Evolutionary conservation across 2,888 invertebrate species (phyloP).

Genomic region (Yponomeuta cagnagella): DNA sequence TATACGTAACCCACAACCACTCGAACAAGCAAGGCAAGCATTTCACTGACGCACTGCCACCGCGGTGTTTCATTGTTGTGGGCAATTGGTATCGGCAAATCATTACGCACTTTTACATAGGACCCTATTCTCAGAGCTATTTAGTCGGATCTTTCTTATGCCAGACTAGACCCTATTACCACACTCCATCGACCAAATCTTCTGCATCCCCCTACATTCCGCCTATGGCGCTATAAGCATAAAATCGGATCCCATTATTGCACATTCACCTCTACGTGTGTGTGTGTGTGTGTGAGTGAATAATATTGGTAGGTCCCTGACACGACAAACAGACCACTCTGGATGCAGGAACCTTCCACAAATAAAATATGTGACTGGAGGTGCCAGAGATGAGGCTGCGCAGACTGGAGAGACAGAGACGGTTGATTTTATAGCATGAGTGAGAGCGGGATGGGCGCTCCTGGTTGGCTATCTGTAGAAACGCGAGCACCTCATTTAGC

Average conservation of each 20-base stretch:
- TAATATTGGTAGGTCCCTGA: constrained; percentile 66
- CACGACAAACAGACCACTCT: constrained; percentile 54
- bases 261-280: constrained; percentile 35
- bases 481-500: constrained; percentile 75
- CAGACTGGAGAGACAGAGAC: constrained; percentile 50
- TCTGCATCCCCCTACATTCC: background rate
- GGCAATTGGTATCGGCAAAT: too few relatives aligned
- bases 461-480: constrained; percentile 68
- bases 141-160: too few relatives aligned
- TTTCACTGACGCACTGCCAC: too few relatives aligned
- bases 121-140: too few relatives aligned
- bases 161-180: too few relatives aligned
- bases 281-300: constrained; percentile 67
- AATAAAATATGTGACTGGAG: constrained; percentile 76
- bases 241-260: constrained; percentile 60
- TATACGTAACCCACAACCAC: too few relatives aligned
- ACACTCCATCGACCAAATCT: background rate
- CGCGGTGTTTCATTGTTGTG: too few relatives aligned
- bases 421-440: constrained; percentile 20
- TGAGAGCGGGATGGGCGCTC: constrained; percentile 40
- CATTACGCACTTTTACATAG: too few relatives aligned
- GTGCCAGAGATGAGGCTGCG: constrained; percentile 70
- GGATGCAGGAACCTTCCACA: constrained; percentile 72
- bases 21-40: too few relatives aligned
- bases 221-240: constrained; percentile 46